These are phyloP conservation scores for Phylloscopus trochiloides DNA, from an alignment of 2,113 vertebrate species.

Conservation along the genomic window DNA sequence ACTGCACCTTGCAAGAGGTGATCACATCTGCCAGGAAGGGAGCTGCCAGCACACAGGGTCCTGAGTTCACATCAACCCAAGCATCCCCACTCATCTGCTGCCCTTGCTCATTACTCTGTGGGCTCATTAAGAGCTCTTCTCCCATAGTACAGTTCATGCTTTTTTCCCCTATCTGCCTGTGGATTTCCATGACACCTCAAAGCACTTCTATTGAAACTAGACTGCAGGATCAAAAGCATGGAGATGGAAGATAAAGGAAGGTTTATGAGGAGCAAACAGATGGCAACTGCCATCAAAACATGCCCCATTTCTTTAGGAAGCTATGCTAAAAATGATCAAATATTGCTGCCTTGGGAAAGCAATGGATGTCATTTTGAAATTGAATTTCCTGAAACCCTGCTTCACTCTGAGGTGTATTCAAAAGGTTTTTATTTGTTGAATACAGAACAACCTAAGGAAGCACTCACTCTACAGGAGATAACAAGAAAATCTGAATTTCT, in stretches of 20 bases:
- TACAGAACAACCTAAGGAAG: background rate
- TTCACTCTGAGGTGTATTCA: background rate
- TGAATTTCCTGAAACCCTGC: background rate
- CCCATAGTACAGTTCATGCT: background rate
- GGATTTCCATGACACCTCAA: background rate
- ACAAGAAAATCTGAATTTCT: background rate
- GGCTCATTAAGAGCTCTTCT: background rate
- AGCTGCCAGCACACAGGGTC: accelerated
- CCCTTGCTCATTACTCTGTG: accelerated
- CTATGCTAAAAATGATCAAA: background rate
- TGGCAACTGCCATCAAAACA: background rate
- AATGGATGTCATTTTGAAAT: background rate
- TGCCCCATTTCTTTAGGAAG: background rate
- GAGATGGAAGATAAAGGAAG: background rate
- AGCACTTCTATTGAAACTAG: background rate
- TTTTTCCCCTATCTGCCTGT: background rate
- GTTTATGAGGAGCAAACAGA: background rate
- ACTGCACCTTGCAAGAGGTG: background rate
- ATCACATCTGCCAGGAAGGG: background rate
- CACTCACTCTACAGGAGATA: background rate
- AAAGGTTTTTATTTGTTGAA: background rate
- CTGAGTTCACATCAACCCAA: accelerated
- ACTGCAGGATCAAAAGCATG: background rate
- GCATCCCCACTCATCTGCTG: background rate
- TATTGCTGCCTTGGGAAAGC: background rate